Base-by-base conservation (phyloP, 1,140 invertebrate species). In the Chrysomallon squamiferum region DNA sequence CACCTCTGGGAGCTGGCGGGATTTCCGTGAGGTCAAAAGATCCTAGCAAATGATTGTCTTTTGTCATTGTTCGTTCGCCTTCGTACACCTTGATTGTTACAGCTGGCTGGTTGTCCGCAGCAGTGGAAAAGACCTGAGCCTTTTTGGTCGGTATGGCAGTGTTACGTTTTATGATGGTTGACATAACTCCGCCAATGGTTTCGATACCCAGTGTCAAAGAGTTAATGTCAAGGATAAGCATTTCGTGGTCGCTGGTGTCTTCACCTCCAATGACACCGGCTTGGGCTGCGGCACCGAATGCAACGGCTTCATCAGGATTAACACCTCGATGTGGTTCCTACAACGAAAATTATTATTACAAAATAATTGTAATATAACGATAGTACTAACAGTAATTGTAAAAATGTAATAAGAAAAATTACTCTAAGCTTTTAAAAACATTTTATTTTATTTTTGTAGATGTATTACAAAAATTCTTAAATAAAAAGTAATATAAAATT, bases 141-240 rank as follows among this genome's bases (percentile, higher is more conserved):
- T 99, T 99, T 88, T 98, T 99, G n/a, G 96, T 99, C 9, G 97
- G 97, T 76, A 99, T 99, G 50, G 98, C 95, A 50, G 96, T 98
- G 88, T 99, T 99, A 78, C 97, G 86, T 64, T 94, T 92, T 83
- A 99, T 99, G 32, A 99, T 88, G 85, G 98, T 99, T 61, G 97
- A 99, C 97, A 99, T 99, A 7, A 99, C 97, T 68, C 97, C 97
- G 66, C 97, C 97, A 54, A 99, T 96, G 62, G 97, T 99, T 88
- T 99, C 97, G 82, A 99, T 99, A 69, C 97, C 97, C 90, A 99
- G 90, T 63, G 97, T 99, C 56, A 99, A 87, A 75, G 97, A 97
- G 80, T 98, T 99, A 35, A 99, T 97, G 84, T 99, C 97, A 43
- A 99, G 88, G 61, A 99, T 89, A 2, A 99, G 95, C 71, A 98